These are phyloP conservation scores for Lepus oiostolus DNA, from an alignment of 2,797 vertebrate species.

Conservation along the genomic window DNA sequence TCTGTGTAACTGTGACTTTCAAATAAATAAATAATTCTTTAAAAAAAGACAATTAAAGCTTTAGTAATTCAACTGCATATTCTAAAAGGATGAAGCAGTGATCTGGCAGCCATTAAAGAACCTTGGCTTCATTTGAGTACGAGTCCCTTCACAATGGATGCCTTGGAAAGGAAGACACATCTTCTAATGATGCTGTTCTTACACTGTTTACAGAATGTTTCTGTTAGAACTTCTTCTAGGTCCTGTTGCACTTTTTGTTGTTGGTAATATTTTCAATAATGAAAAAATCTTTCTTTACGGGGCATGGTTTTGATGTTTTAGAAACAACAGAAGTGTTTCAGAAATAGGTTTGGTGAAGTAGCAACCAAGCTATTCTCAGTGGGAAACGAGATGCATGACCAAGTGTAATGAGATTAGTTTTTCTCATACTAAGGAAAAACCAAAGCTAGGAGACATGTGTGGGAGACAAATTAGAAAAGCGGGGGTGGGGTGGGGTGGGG, in stretches of 20 bases:
- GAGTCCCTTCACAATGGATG: not conserved
- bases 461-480: too few relatives aligned
- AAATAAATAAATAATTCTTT: too few relatives aligned
- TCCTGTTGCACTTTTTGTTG: not conserved
- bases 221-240: conserved; percentile 21
- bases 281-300: not conserved
- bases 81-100: not conserved
- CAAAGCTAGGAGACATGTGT: too few relatives aligned
- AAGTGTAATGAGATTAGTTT: too few relatives aligned
- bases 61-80: not conserved
- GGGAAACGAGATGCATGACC: not conserved
- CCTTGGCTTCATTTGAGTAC: not conserved
- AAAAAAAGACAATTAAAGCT: not conserved
- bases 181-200: not conserved
- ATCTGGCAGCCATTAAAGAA: not conserved
- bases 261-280: conserved; percentile 36
- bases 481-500: accelerated
- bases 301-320: conserved; percentile 19
- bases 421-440: too few relatives aligned
- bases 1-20: too few relatives aligned
- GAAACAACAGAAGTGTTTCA: not conserved
- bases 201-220: not conserved
- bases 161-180: not conserved
- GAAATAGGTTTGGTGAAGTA: not conserved
- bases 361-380: too few relatives aligned